phyloP scores from a whole-genome alignment of 2,888 invertebrate species.

The Meloe dianella region DNA sequence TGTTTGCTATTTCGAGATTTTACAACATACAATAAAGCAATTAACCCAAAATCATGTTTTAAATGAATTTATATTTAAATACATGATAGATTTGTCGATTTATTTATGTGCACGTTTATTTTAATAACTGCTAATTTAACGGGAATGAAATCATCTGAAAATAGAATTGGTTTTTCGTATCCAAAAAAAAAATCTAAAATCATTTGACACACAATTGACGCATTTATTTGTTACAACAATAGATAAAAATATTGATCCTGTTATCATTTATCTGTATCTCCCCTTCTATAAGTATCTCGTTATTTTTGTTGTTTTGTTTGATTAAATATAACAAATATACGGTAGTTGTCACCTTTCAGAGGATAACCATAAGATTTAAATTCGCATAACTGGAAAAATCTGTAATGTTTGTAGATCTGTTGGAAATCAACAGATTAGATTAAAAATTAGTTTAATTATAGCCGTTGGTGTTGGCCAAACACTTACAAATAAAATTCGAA shows the following conservation, averaged over 20 bases:
- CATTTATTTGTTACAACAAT: background rate
- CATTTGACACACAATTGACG: background rate
- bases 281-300: conserved; percentile 25
- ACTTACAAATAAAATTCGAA: conserved; percentile 4
- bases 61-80: background rate
- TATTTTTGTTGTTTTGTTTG: conserved; percentile 21
- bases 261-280: conserved; percentile 39
- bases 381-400: conserved; percentile 36
- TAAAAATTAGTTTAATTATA: conserved; percentile 27
- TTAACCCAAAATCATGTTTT: background rate
- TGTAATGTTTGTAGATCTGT: conserved; percentile 31
- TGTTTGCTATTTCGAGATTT: conserved; percentile 6
- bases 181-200: too few relatives aligned
- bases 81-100: background rate
- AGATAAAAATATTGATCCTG: conserved; percentile 25
- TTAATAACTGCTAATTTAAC: background rate
- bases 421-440: conserved; percentile 24
- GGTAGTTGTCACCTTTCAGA: conserved; percentile 39
- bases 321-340: conserved; percentile 38
- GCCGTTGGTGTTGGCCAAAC: background rate
- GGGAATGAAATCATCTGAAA: background rate
- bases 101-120: background rate
- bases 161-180: too few relatives aligned
- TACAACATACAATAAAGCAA: conserved; percentile 3
- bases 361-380: conserved; percentile 34